These are phyloP conservation scores for Bicyclus anynana DNA, from an alignment of 1,140 invertebrate genomes.

Conservation along the genomic window DNA sequence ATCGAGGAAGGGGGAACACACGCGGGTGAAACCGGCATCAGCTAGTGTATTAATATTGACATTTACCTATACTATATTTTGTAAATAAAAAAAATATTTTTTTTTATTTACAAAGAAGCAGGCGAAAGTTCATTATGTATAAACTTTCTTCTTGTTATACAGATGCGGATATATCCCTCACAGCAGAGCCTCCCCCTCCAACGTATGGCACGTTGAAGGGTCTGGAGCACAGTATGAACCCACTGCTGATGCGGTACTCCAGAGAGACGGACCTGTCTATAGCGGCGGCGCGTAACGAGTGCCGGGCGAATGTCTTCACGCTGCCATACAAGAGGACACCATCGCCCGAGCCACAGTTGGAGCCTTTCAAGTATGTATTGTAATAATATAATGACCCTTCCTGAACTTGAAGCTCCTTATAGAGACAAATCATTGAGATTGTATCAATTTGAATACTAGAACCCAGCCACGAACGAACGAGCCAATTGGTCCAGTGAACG, in stretches of 20 bases:
- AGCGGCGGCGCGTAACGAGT: conserved; percentile 86
- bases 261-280: conserved; percentile 93
- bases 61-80: too few species aligned
- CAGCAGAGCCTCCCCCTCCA: conserved; percentile 79
- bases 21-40: too few species aligned
- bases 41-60: too few species aligned
- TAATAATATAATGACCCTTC: background rate
- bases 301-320: conserved; percentile 66
- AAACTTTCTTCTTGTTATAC: background rate
- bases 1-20: too few species aligned
- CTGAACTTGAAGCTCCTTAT: too few species aligned
- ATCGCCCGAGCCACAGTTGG: conserved; percentile 72
- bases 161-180: conserved; percentile 68
- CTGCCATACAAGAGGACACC: conserved; percentile 57
- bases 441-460: too few species aligned
- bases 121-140: background rate
- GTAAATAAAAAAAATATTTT: too few species aligned
- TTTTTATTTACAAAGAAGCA: too few species aligned
- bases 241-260: conserved; percentile 92
- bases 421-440: too few species aligned
- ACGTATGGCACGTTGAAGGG: conserved; percentile 88
- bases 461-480: too few species aligned
- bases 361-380: conserved; percentile 77
- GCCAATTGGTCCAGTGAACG: too few species aligned
- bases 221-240: conserved; percentile 93